Conservation (phyloP, 2,888 invertebrate genomes). For the Chrysina gloriosa region DNA sequence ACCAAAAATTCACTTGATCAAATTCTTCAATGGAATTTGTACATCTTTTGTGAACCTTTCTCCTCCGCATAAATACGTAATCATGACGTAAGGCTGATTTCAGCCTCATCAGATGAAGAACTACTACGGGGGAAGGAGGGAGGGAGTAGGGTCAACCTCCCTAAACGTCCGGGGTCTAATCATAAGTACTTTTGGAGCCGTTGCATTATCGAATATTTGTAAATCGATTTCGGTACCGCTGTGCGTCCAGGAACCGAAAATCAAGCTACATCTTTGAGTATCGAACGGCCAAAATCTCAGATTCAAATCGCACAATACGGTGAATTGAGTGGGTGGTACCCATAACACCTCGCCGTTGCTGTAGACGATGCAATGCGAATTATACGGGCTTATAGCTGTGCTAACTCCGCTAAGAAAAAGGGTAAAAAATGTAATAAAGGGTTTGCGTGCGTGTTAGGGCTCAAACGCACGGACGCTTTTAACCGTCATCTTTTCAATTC, state of each 20-base stretch:
- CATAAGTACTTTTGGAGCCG: slow-evolving; percentile 51
- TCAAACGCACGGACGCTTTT: no score
- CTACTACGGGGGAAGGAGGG: no score
- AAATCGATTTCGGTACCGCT: slow-evolving; percentile 71
- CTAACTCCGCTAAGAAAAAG: slow-evolving; percentile 75
- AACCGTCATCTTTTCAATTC: no score
- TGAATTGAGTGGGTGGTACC: slow-evolving; percentile 77
- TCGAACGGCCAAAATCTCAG: slow-evolving; percentile 82
- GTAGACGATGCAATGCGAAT: slow-evolving; percentile 68
- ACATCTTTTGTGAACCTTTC: no score
- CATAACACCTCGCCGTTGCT: slow-evolving; percentile 70
- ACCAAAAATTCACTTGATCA: no score
- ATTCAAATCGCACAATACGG: slow-evolving; percentile 74
- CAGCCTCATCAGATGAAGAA: no score
- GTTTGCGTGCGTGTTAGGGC: no score
- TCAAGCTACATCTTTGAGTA: slow-evolving; percentile 73
- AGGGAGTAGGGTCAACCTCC: no score
- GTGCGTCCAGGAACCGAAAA: slow-evolving; percentile 81
- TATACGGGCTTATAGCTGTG: slow-evolving; percentile 71
- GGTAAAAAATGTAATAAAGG: background rate
- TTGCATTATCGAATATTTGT: slow-evolving; percentile 52
- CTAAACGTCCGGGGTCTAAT: no score
- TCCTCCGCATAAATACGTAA: no score
- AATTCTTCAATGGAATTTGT: no score
- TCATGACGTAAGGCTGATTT: no score